These are phyloP conservation scores for Pogonomyrmex barbatus DNA, from an alignment of 1,140 invertebrate species.

Conservation along the genomic window DNA sequence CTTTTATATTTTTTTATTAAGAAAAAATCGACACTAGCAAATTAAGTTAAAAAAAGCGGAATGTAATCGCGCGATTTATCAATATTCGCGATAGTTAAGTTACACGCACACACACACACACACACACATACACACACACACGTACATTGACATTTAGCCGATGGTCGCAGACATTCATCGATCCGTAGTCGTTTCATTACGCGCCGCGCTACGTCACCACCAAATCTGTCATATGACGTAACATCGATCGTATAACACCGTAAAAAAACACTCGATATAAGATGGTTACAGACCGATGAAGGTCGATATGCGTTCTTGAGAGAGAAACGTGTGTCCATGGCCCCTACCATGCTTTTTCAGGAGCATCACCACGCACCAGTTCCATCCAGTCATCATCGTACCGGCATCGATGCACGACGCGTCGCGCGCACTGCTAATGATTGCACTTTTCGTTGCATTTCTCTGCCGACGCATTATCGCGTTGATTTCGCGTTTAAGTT, in stretches of 20 bases:
- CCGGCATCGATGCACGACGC: conserved; percentile 7
- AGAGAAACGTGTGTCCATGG: neutral
- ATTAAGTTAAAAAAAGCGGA: neutral
- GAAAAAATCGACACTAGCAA: neutral
- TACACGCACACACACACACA: neutral
- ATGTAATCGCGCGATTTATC: neutral
- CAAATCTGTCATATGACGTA: conserved; percentile 50
- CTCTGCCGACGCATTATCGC: neutral
- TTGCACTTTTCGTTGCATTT: neutral
- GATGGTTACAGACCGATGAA: conserved; percentile 7
- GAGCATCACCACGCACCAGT: neutral
- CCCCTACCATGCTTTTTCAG: conserved; percentile 34
- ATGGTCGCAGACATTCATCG: conserved; percentile 3
- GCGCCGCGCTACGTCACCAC: conserved; percentile 34
- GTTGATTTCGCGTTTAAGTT: too few relatives aligned
- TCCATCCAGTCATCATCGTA: conserved; percentile 40
- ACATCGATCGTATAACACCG: neutral
- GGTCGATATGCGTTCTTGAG: conserved; percentile 47
- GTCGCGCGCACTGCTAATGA: neutral
- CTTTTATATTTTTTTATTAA: neutral
- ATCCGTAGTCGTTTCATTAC: neutral
- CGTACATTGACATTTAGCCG: neutral
- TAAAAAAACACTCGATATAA: conserved; percentile 46
- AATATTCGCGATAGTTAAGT: neutral
- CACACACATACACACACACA: too few relatives aligned